Conservation (phyloP, 2,888 invertebrate genomes). For the Ectemnius cavifrons region DNA sequence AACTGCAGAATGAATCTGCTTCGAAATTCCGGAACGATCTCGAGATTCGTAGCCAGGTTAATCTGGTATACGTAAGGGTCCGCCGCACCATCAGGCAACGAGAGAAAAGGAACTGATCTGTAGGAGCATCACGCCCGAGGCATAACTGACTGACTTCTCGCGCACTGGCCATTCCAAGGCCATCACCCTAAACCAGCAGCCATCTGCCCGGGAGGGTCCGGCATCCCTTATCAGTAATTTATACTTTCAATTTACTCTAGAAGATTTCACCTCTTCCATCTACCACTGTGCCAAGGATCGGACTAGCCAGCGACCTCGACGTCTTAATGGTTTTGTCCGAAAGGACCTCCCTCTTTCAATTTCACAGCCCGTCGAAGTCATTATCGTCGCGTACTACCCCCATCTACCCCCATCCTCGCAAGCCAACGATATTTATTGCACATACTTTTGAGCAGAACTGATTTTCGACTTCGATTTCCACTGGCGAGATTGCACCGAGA, state of each 20-base stretch:
- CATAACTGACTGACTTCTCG: conserved; percentile 69
- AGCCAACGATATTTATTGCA: conserved; percentile 20
- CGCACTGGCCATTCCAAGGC: conserved; percentile 40
- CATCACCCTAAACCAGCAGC: conserved; percentile 30
- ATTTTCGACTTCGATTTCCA: too few relatives aligned
- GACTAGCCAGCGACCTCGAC: conserved; percentile 16
- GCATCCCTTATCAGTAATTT: conserved; percentile 74
- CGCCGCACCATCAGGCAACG: too few relatives aligned
- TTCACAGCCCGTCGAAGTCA: conserved; percentile 43
- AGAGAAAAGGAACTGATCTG: conserved; percentile 56
- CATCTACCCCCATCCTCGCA: background rate
- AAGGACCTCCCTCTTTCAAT: conserved; percentile 43
- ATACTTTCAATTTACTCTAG: conserved; percentile 74
- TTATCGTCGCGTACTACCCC: conserved; percentile 36
- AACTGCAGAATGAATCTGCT: too few relatives aligned
- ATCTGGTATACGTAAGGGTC: too few relatives aligned
- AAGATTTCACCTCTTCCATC: conserved; percentile 31
- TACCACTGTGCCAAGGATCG: conserved; percentile 29
- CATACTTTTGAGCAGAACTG: conserved; percentile 16
- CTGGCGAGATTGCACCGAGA: too few relatives aligned
- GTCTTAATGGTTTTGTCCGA: conserved; percentile 52
- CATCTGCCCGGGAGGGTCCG: conserved; percentile 31
- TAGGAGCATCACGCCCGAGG: conserved; percentile 72
- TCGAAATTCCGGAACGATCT: background rate
- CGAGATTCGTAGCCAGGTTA: too few relatives aligned